phyloP scores from a whole-genome alignment of 2,113 vertebrate species.

The Carettochelys insculpta region DNA sequence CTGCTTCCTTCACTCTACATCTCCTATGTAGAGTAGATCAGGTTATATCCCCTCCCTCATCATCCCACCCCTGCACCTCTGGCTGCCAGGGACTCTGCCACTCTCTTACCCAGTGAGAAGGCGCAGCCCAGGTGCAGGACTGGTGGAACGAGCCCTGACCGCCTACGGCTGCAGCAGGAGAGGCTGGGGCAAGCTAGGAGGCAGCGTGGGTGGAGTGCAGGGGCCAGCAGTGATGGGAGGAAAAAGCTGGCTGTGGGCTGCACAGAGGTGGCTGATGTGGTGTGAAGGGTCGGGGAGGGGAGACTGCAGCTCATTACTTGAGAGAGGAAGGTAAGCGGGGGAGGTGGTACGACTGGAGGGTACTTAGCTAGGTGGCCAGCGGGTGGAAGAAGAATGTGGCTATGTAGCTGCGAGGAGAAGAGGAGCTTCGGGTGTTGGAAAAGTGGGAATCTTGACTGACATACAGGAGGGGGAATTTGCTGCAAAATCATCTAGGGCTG shows the following conservation, averaged over 20 bases:
- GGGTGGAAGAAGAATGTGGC: not conserved
- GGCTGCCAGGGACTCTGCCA: not conserved
- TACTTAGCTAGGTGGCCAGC: too few relatives aligned
- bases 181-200: not conserved
- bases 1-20: not conserved
- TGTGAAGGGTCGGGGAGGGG: not conserved
- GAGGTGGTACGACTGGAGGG: not conserved
- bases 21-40: not conserved
- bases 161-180: too few relatives aligned
- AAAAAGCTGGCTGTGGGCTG: not conserved
- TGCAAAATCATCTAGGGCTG: not conserved
- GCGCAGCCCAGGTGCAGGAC: not conserved
- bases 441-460: not conserved
- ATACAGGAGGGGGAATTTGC: not conserved
- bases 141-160: too few relatives aligned
- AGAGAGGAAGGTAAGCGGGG: not conserved
- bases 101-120: not conserved
- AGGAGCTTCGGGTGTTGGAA: not conserved
- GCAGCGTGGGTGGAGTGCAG: accelerated
- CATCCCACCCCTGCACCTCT: not conserved
- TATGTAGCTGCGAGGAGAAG: not conserved
- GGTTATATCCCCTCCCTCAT: not conserved
- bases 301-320: not conserved
- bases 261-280: not conserved
- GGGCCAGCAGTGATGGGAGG: not conserved